Evolutionary conservation across 2,888 invertebrate genomes (phyloP).

Genomic region (Morpho helenor): DNA sequence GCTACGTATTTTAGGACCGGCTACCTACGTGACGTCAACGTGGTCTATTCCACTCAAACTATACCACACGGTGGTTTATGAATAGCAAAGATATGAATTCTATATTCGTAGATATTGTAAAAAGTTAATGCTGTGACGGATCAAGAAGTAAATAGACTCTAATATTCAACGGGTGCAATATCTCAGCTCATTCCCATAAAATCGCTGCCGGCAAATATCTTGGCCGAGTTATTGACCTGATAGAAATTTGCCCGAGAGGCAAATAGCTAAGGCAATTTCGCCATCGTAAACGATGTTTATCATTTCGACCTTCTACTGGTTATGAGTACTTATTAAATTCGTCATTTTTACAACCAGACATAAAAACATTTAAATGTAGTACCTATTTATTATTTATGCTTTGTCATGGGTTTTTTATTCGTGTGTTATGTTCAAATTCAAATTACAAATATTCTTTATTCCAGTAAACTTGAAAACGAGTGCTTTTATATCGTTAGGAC

Average conservation of each 20-base stretch:
- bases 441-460: too few species aligned
- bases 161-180: constrained; percentile 46
- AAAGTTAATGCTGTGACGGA: constrained; percentile 59
- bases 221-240: constrained; percentile 58
- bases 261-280: constrained; percentile 56
- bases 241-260: constrained; percentile 51
- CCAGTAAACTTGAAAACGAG: too few species aligned
- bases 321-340: constrained; percentile 12
- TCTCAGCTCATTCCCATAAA: constrained; percentile 57
- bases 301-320: constrained; percentile 41
- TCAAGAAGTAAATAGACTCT: constrained; percentile 51
- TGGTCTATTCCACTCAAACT: too few species aligned
- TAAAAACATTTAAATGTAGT: too few species aligned
- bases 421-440: too few species aligned
- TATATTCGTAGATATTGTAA: constrained; percentile 69
- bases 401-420: too few species aligned
- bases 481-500: too few species aligned
- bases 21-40: too few species aligned
- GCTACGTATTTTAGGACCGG: too few species aligned
- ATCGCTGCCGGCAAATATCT: constrained; percentile 58
- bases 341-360: background rate
- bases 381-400: too few species aligned
- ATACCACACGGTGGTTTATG: too few species aligned
- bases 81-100: background rate
- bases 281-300: constrained; percentile 60